Conservation (phyloP, 2,888 invertebrate genomes). For the Allygus modestus region DNA sequence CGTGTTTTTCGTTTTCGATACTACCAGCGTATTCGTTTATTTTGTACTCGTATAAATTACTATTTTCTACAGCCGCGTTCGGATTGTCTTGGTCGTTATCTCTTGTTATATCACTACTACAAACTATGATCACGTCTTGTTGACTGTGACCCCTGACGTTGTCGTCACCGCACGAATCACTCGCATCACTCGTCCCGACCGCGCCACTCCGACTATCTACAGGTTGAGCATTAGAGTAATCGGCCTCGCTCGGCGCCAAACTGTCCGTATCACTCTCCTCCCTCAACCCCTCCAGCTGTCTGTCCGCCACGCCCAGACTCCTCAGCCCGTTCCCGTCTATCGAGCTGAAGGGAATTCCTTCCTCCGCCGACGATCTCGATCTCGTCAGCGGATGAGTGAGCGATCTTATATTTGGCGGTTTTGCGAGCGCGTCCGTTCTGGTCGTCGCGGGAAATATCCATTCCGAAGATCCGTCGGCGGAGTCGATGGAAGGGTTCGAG, state of each 20-base stretch:
- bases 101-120: not conserved
- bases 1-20: conserved; percentile 29
- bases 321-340: conserved; percentile 74
- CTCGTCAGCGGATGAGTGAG: conserved; percentile 71
- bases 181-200: not conserved
- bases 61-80: not conserved
- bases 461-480: conserved; percentile 80
- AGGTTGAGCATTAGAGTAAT: conserved; percentile 18
- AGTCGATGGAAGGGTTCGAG: conserved; percentile 73
- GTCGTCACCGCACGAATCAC: not conserved
- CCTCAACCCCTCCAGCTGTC: conserved; percentile 66
- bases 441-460: conserved; percentile 71
- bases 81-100: not conserved
- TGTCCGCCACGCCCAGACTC: conserved; percentile 69
- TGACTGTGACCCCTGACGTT: not conserved
- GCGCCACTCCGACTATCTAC: not conserved
- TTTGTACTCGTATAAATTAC: conserved; percentile 21
- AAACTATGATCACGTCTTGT: conserved; percentile 17
- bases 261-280: conserved; percentile 71
- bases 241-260: conserved; percentile 60
- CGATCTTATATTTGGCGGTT: conserved; percentile 69
- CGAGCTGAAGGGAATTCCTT: conserved; percentile 72
- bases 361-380: conserved; percentile 69
- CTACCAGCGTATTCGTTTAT: not conserved
- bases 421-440: no score